Conservation (phyloP, 1,140 invertebrate genomes). For the Helicoverpa zea region DNA sequence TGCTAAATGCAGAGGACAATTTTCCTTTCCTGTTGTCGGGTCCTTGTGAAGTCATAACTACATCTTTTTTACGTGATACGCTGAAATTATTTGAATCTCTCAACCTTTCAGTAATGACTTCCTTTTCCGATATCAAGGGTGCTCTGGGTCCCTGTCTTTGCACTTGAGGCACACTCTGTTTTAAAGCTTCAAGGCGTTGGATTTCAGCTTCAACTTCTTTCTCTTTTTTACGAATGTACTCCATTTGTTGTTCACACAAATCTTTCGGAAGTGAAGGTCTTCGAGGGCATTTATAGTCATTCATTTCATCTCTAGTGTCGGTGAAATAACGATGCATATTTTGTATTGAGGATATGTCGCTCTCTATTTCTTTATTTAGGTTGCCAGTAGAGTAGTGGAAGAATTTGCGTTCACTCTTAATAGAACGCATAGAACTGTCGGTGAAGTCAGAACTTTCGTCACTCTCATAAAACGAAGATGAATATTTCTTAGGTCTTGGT, state of each 20-base stretch:
- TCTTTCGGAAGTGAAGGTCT: slow-evolving; percentile 89
- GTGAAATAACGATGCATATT: slow-evolving; percentile 78
- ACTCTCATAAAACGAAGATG: slow-evolving; percentile 78
- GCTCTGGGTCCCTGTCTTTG: slow-evolving; percentile 83
- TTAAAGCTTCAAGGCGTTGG: slow-evolving; percentile 87
- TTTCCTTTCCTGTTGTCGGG: slow-evolving; percentile 60
- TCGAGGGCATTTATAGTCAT: slow-evolving; percentile 66
- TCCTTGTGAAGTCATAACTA: slow-evolving; percentile 53
- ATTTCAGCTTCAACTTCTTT: slow-evolving; percentile 89
- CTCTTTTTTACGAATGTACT: slow-evolving; percentile 90
- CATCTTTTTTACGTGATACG: slow-evolving; percentile 61
- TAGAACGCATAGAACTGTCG: slow-evolving; percentile 70
- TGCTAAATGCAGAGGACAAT: slow-evolving; percentile 74
- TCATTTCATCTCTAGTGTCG: slow-evolving; percentile 69
- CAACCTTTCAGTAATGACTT: slow-evolving; percentile 57
- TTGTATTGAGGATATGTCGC: slow-evolving; percentile 83
- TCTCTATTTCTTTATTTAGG: slow-evolving; percentile 85
- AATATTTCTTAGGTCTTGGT: slow-evolving; percentile 73
- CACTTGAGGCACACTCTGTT: slow-evolving; percentile 61
- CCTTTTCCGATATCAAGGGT: slow-evolving; percentile 70
- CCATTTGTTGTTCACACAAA: slow-evolving; percentile 90
- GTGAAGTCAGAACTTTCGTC: slow-evolving; percentile 79
- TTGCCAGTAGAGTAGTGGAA: slow-evolving; percentile 84
- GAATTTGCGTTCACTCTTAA: slow-evolving; percentile 82
- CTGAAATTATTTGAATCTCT: slow-evolving; percentile 57